These are phyloP conservation scores for Palaemon carinicauda DNA, from an alignment of 1,140 invertebrate species.

Conservation along the genomic window DNA sequence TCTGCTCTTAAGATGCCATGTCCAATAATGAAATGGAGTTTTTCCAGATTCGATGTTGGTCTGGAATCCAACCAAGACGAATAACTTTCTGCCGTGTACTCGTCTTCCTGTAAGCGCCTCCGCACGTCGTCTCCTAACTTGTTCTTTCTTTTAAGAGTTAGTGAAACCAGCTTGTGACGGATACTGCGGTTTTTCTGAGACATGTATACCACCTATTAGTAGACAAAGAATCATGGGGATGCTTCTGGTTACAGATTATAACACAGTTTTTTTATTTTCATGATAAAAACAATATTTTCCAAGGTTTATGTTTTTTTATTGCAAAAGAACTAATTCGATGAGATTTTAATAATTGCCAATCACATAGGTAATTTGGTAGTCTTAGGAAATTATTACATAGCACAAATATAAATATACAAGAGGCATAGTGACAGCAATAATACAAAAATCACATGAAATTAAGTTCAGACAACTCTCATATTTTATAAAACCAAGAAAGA, in stretches of 20 bases:
- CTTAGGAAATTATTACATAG: no score
- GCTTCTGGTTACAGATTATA: not conserved
- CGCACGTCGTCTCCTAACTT: constrained; percentile 96
- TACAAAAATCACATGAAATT: no score
- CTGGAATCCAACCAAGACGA: constrained; percentile 95
- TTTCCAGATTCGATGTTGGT: constrained; percentile 97
- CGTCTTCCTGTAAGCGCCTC: constrained; percentile 84
- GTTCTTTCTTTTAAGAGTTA: constrained; percentile 96
- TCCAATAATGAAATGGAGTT: constrained; percentile 98
- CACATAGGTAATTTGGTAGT: no score
- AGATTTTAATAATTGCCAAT: no score
- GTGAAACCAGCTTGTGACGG: constrained; percentile 92
- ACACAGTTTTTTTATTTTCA: not conserved
- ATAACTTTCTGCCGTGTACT: constrained; percentile 91
- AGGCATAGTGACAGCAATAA: no score
- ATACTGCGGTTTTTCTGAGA: constrained; percentile 67
- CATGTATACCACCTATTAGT: constrained; percentile 39
- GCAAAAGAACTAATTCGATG: no score
- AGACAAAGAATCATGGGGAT: not conserved
- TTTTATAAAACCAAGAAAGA: no score
- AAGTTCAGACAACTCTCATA: no score
- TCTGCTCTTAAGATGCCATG: constrained; percentile 97
- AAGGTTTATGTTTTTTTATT: no score
- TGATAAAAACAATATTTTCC: not conserved
- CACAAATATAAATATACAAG: no score